Evolutionary conservation across 2,888 invertebrate species (phyloP), one percentile per base, ranked within the genome.

Genomic region (Epinotia demarniana): DNA sequence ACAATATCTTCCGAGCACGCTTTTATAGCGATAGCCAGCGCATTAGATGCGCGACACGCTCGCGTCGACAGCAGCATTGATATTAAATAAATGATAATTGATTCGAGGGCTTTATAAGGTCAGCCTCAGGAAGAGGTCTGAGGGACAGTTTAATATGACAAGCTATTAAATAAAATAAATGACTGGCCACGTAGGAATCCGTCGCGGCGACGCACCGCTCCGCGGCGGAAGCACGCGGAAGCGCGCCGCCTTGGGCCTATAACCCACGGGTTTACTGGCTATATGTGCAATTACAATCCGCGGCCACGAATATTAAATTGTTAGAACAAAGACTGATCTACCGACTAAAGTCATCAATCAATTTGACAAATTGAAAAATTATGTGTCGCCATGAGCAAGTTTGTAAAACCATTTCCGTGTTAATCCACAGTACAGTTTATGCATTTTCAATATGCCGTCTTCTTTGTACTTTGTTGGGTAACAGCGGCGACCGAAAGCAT

Each of bases 161-260:
- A 85, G 89, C 88, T 83, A 90, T 90, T 88, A 90, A 88, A 86
- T 81, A 78, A 85, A 89, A 89, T 87, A 84, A 89, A 89, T 91
- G 87, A 85, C 83, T 83, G 84, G 80, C 86, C 89, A 89, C 89
- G 90, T 89, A 85, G 87, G 85, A 84, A 86, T 87, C 82, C 83
- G 79, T 80, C 75, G 79, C 79, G 80, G 76, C 77, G 75, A 80
- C 83, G 81, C 79, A 81, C n/a, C 27, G 53, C 78, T 81, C 82
- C 78, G 78, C 76, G 78, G 78, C 69, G 70, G 76, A 76, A 80
- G 79, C 83, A n/a, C n/a, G 23, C 23, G 23, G 23, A 27, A 27
- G 23, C 23, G 82, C 84, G 82, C 82, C 79, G 79, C 79, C 80
- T 79, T 78, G 77, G 80, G 57, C 67, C 60, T 46, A 71, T 62